phyloP scores from a whole-genome alignment of 2,888 invertebrate genomes.

The Rambutsinella grinnellia region DNA sequence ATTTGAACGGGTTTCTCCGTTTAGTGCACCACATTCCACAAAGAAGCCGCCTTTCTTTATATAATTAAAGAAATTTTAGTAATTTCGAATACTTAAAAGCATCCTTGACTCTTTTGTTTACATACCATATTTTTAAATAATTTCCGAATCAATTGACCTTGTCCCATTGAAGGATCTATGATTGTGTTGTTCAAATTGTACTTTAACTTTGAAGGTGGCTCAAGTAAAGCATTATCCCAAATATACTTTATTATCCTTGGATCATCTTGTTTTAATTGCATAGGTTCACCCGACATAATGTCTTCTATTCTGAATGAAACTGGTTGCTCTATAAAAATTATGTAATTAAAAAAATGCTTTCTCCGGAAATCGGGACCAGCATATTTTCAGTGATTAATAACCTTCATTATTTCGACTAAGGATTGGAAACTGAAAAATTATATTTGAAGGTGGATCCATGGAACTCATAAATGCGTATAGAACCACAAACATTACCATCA shows the following conservation, averaged over 20 bases:
- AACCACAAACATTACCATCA: no score
- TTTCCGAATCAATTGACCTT: constrained; percentile 62
- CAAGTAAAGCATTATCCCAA: constrained; percentile 13
- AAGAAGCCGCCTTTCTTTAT: constrained; percentile 61
- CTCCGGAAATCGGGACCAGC: no score
- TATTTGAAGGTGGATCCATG: no score
- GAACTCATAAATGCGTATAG: no score
- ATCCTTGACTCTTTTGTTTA: background rate
- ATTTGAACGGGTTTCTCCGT: constrained; percentile 70
- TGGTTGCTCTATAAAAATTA: no score
- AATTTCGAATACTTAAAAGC: background rate
- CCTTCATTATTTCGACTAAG: no score
- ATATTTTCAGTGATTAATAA: no score
- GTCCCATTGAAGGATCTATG: constrained; percentile 66
- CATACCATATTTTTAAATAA: constrained; percentile 64
- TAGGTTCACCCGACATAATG: constrained; percentile 18
- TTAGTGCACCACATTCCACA: no score
- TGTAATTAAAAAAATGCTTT: no score
- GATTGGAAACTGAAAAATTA: no score
- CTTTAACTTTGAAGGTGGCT: constrained; percentile 34
- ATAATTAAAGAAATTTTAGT: constrained; percentile 2
- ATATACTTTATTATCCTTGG: constrained; percentile 42
- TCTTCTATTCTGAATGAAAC: constrained; percentile 15
- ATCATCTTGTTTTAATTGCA: constrained; percentile 52
- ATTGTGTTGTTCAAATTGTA: constrained; percentile 62